Conservation (phyloP, 1,140 invertebrate genomes). For the Drosophila pruinosa region DNA sequence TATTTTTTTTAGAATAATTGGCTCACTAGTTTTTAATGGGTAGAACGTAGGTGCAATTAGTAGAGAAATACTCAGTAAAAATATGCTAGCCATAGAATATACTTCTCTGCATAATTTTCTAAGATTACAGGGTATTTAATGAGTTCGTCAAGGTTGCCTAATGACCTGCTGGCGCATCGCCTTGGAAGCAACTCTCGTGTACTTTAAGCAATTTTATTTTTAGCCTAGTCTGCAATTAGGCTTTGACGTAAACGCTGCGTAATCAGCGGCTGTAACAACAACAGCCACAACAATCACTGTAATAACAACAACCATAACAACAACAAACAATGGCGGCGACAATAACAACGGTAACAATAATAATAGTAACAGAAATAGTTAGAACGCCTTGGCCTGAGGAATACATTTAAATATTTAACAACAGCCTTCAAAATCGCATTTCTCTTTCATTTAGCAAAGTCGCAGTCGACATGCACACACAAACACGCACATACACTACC, state of each 20-base stretch:
- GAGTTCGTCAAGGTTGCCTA: constrained; percentile 15
- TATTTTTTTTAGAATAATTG: too few relatives aligned
- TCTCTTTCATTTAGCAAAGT: constrained; percentile 65
- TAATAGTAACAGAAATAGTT: constrained; percentile 13
- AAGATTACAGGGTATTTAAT: constrained; percentile 13
- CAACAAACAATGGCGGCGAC: background rate
- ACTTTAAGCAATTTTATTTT: constrained; percentile 50
- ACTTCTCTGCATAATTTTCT: background rate
- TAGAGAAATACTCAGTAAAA: too few relatives aligned
- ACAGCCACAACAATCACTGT: background rate
- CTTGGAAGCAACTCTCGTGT: constrained; percentile 39
- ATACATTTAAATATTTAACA: constrained; percentile 78
- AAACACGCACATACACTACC: constrained; percentile 30
- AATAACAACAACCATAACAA: background rate
- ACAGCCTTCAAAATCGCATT: constrained; percentile 79
- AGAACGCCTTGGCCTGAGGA: constrained; percentile 42
- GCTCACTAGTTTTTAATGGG: too few relatives aligned
- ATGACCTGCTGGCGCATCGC: constrained; percentile 10
- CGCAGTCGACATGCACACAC: constrained; percentile 19
- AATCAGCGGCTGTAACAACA: constrained; percentile 28
- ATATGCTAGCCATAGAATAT: background rate
- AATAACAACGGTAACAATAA: background rate
- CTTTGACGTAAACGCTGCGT: constrained; percentile 59
- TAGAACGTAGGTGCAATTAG: too few relatives aligned
- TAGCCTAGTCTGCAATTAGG: constrained; percentile 60